Percentiles rank a stretch among this genome's conserved stretches.
phyloP scores from a whole-genome alignment of 2,888 invertebrate species.

The Eupithecia vulgata region DNA sequence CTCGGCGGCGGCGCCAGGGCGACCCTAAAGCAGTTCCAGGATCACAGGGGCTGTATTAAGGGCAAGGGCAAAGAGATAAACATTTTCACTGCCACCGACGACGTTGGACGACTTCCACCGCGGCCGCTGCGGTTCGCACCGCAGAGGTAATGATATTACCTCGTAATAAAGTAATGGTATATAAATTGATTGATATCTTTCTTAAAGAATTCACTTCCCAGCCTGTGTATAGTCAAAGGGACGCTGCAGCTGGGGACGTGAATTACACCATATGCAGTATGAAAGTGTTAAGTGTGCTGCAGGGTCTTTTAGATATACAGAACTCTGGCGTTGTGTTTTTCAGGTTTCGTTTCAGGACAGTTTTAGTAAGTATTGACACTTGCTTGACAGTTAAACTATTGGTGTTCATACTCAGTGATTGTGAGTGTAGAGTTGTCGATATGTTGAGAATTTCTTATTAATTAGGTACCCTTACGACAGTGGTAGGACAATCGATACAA shows the following conservation, averaged over 20 bases:
- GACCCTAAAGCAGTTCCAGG: background rate
- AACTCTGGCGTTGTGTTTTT: background rate
- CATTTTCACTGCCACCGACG: background rate
- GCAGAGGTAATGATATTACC: background rate
- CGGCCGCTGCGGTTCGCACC: no score
- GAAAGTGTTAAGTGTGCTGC: no score
- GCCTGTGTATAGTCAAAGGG: background rate
- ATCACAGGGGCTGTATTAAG: background rate
- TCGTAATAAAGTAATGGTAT: no score
- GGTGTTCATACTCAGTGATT: background rate
- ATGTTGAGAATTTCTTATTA: background rate
- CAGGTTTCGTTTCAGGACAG: background rate
- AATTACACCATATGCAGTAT: no score
- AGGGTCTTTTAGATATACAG: no score
- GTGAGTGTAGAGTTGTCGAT: background rate
- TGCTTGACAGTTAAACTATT: background rate
- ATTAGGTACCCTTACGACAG: background rate
- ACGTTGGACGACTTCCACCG: background rate
- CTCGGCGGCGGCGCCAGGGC: background rate
- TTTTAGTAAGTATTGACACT: background rate
- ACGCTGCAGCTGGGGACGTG: background rate
- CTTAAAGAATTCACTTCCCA: background rate
- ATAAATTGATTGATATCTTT: background rate
- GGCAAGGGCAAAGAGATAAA: background rate
- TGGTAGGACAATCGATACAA: background rate